Conservation (phyloP, 2,797 vertebrate species). For the Microctenopoma stevenorrisi region DNA sequence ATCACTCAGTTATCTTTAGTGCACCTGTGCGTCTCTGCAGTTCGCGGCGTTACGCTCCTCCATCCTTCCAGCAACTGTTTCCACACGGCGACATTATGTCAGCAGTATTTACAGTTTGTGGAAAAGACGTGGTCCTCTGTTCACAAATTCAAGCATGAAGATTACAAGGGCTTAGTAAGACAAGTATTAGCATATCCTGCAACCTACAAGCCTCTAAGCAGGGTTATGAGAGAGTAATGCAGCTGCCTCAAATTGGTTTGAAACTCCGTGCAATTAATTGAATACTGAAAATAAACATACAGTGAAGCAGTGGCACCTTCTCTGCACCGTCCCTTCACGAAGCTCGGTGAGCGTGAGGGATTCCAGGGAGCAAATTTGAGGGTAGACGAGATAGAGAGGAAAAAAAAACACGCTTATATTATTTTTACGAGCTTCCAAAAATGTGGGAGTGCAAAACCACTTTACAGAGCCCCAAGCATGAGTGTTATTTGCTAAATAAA, state of each 20-base stretch:
- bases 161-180: constrained; percentile 76
- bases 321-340: constrained; percentile 31
- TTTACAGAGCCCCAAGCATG: constrained; percentile 52
- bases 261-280: constrained; percentile 55
- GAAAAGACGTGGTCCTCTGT: constrained; percentile 55
- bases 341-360: constrained; percentile 41
- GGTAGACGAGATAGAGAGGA: background rate
- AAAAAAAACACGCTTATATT: constrained; percentile 18
- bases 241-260: constrained; percentile 46
- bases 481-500: constrained; percentile 73
- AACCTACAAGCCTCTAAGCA: constrained; percentile 67
- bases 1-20: constrained; percentile 45
- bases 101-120: constrained; percentile 52
- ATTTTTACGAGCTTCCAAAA: constrained; percentile 47
- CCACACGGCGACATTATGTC: constrained; percentile 37
- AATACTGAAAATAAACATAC: constrained; percentile 29
- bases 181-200: constrained; percentile 72
- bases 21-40: constrained; percentile 1
- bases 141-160: constrained; percentile 74
- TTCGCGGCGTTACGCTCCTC: constrained; percentile 14
- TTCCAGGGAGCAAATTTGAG: constrained; percentile 38
- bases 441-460: constrained; percentile 47
- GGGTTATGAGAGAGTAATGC: constrained; percentile 59
- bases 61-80: constrained; percentile 27
- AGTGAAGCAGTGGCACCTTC: constrained; percentile 35